Conservation (phyloP, 2,797 vertebrate species). For the Mus caroli region DNA sequence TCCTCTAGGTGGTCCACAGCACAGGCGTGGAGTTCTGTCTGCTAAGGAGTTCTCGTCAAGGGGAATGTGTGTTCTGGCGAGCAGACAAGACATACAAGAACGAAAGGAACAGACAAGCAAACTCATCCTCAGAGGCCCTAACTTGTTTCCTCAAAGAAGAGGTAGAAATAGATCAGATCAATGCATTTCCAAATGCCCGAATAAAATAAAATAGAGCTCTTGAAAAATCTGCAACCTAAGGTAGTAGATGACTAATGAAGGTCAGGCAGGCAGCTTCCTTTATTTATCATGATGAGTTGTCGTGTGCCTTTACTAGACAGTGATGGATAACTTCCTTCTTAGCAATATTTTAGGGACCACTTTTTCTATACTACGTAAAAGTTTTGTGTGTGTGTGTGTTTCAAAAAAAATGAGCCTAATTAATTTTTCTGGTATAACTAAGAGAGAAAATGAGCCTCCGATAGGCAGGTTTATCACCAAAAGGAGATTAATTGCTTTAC, state of each 20-base stretch:
- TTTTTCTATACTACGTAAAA: conserved; percentile 53
- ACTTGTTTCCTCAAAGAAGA: conserved; percentile 10
- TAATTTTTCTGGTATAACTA: conserved; percentile 49
- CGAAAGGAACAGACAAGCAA: conserved; percentile 56
- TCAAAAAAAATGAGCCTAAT: conserved; percentile 42
- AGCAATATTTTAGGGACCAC: conserved; percentile 62
- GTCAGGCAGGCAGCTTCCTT: conserved; percentile 50
- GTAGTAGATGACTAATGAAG: conserved; percentile 73
- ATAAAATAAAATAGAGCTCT: conserved; percentile 53
- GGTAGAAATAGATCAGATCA: conserved; percentile 74
- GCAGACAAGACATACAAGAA: conserved; percentile 38
- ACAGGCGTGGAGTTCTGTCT: neutral
- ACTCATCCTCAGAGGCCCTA: conserved; percentile 38
- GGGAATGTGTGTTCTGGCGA: conserved; percentile 22
- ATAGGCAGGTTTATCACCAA: neutral
- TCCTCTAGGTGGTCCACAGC: neutral
- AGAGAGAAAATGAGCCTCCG: conserved; percentile 43
- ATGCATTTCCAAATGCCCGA: conserved; percentile 39
- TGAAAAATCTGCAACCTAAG: conserved; percentile 68
- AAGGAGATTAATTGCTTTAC: conserved; percentile 64
- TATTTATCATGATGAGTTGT: conserved; percentile 71
- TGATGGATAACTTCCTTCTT: conserved; percentile 63
- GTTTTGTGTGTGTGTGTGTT: neutral
- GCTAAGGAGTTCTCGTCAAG: conserved; percentile 51
- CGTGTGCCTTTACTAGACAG: conserved; percentile 59